Percentiles rank a stretch among this genome's conserved stretches.
Conservation (phyloP, 2,113 vertebrate genomes). For the Kobus ellipsiprymnus region DNA sequence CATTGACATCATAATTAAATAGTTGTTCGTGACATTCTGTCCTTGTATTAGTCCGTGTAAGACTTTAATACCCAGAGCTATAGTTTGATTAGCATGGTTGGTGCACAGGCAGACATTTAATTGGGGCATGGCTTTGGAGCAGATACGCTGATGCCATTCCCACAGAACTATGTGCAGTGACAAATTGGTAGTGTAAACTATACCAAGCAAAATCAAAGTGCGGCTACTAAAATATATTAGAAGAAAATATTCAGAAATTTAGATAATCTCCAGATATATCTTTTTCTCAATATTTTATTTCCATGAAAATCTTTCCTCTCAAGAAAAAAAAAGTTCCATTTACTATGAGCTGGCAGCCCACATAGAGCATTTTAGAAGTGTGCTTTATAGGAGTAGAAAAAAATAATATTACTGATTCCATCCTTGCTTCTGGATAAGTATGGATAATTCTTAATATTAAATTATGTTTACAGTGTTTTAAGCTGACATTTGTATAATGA, state of each 20-base stretch:
- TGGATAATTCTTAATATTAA: not conserved
- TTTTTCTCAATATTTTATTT: not conserved
- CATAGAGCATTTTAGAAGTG: not conserved
- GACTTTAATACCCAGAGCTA: not conserved
- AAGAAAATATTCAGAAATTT: not conserved
- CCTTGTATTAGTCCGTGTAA: not conserved
- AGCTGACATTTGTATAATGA: not conserved
- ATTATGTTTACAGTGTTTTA: not conserved
- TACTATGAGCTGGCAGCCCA: not conserved
- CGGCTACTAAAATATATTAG: not conserved
- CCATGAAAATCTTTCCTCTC: not conserved
- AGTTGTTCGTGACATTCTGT: not conserved
- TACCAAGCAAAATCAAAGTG: not conserved
- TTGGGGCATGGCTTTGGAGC: not conserved
- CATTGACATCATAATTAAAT: not conserved
- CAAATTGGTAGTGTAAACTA: not conserved
- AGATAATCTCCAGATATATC: not conserved
- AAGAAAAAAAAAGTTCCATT: not conserved
- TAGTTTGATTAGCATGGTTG: not conserved
- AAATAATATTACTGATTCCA: not conserved
- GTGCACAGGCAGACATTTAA: not conserved
- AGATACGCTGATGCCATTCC: not conserved
- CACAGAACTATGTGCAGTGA: not conserved
- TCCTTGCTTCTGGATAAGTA: not conserved
- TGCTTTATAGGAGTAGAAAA: not conserved